Base-by-base conservation (phyloP, 2,888 invertebrate species). In the Cephus nigrinus region DNA sequence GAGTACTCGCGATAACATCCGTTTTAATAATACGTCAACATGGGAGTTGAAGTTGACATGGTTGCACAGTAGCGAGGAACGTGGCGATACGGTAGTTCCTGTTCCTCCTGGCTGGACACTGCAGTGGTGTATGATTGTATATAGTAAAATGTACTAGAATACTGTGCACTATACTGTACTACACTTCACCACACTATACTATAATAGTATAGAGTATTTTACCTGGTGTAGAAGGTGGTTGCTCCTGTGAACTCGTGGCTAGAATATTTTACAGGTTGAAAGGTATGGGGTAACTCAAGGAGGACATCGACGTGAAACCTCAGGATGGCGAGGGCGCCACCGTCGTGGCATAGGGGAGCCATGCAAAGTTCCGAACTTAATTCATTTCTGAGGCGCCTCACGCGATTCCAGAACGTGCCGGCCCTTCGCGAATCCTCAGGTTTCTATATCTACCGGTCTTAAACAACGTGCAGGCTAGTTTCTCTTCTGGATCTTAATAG, bases 311-410 rank as follows among this genome's bases (percentile, higher is more conserved):
- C 40, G 79, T 75, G 78, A 77, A 75, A 77, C 78, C 81, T 78
- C 80, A 76, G 82, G 81, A 76, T 79, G 78, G 76, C 76, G 80
- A 75, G 82, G 69, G 31, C 30, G 68, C 40, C 15, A 40, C 40
- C 40, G 5, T 15, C 40, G 15, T 40, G 40, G 40, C 75, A 68
- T 79, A 80, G 81, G 82, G 82, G 83, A 85, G 85, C 81, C 86
- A 86, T 88, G 86, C 85, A 88, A 87, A 88, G 86, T 89, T 89
- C 82, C 78, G 83, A 89, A 89, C 86, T 89, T 88, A 86, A 88
- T 88, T 89, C 86, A 88, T 89, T 89, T 88, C 86, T 86, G 83
- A 87, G 85, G 87, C 86, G 84, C 80, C 84, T 87, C 89, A 87
- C 88, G 88, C 86, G 84, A 87, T 80, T 83, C 78, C 73, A 73